Conservation (phyloP, 2,888 invertebrate genomes). For the Drosophila neotestacea region DNA sequence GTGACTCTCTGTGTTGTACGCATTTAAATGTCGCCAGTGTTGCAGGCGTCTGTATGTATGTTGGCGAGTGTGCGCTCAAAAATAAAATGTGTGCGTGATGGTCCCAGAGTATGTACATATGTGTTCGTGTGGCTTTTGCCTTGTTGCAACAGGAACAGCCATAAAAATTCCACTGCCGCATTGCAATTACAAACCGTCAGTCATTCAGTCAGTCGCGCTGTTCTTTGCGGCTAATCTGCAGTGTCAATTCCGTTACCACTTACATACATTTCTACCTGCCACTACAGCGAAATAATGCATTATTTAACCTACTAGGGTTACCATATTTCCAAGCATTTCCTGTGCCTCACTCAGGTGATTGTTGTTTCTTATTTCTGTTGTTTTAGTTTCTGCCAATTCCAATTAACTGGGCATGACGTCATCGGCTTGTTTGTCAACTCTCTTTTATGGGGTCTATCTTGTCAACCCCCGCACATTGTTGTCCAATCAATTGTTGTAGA, state of each 20-base stretch:
- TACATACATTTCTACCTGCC: conserved; percentile 40
- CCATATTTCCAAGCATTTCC: conserved; percentile 44
- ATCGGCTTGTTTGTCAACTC: conserved; percentile 55
- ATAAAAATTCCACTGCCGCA: conserved; percentile 63
- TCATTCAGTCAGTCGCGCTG: neutral
- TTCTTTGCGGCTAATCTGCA: conserved; percentile 52
- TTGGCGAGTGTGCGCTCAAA: conserved; percentile 61
- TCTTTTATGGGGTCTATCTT: conserved; percentile 49
- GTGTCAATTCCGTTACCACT: conserved; percentile 34
- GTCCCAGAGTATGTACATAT: conserved; percentile 8
- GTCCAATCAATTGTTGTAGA: conserved; percentile 28
- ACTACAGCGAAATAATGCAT: no score
- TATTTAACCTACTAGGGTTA: conserved; percentile 33
- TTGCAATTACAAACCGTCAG: conserved; percentile 50
- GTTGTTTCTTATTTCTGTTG: conserved; percentile 32
- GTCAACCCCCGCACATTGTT: conserved; percentile 69
- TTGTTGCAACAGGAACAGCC: conserved; percentile 69
- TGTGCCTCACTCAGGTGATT: conserved; percentile 41
- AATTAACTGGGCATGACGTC: conserved; percentile 65
- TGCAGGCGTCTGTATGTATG: conserved; percentile 42
- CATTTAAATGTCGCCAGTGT: conserved; percentile 62
- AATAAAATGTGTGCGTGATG: conserved; percentile 66
- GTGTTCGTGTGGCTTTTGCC: conserved; percentile 33
- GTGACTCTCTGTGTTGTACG: conserved; percentile 38
- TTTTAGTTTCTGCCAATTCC: conserved; percentile 35